Conservation (phyloP, 2,797 vertebrate genomes). For the Silurus aristotelis region DNA sequence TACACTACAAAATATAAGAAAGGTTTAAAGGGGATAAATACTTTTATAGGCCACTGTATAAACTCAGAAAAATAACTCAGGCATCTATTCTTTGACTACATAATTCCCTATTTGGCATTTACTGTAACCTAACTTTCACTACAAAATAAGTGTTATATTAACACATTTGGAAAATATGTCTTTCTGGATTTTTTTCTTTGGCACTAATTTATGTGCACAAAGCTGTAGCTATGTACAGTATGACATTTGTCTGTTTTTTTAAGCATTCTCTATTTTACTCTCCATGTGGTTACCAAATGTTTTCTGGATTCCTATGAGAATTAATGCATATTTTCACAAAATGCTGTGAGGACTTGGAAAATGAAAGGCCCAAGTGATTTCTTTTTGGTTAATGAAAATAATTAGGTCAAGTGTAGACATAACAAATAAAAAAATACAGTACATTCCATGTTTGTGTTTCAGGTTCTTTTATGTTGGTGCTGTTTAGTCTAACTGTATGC, state of each 20-base stretch:
- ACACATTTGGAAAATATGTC: conserved; percentile 17
- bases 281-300: conserved; percentile 36
- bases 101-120: not conserved
- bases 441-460: conserved; percentile 7
- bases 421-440: conserved; percentile 5
- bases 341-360: not conserved
- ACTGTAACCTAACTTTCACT: not conserved
- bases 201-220: not conserved
- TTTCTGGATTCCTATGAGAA: conserved; percentile 31
- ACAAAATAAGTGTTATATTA: not conserved
- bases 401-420: conserved; percentile 4
- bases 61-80: not conserved
- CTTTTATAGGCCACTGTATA: not conserved
- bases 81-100: not conserved
- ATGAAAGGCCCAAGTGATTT: conserved; percentile 29
- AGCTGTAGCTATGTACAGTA: not conserved
- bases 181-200: conserved; percentile 6
- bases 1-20: not conserved
- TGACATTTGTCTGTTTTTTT: conserved; percentile 36
- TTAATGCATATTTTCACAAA: conserved; percentile 31
- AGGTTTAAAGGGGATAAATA: not conserved
- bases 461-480: conserved; percentile 4
- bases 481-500: conserved; percentile 26
- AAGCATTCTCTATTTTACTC: conserved; percentile 24
- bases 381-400: conserved; percentile 21